Evolutionary conservation across 1,140 invertebrate species (phyloP), one percentile per base, ranked within the genome.

Genomic region (Bombus confusus): DNA sequence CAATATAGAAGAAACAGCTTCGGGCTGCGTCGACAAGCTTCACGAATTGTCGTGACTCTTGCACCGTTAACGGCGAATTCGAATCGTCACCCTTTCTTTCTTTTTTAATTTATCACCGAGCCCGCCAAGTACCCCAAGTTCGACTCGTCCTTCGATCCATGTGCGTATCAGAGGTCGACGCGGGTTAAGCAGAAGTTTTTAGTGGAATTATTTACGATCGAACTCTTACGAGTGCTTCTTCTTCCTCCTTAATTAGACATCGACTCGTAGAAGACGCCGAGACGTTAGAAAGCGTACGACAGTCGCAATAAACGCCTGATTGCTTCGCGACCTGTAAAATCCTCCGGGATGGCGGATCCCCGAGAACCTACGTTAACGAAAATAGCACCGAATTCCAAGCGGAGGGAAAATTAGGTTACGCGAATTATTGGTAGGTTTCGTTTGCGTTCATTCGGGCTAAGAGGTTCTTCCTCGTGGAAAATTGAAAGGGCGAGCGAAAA

Each of bases 151-250:
- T 12, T 41, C 68, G 39, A 47, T 66, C 69, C 69, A 43, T 83
- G 80, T 72, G 59, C 86, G 80, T 80, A 34, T 31, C 18, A 31
- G 41, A 31, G 71, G 66, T 83, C 78, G 78, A 37, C 79, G n/a
- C 10, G 81, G 88, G 88, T 83, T 90, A 57, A 81, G 57, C 78
- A 75, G 85, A 89, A 89, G 85, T 79, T 90, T 89, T 89, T 68
- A 37, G 73, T 57, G 25, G 62, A 80, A 76, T 86, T 62, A 72
- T 80, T 74, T 59, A 85, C 64, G 88, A 66, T 57, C 59, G 43
- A 22, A 52, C 57, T 28, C 4, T 68, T 37, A 37, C 66, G 64
- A 18, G 75, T 68, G n/a, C 31, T 66, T 39, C 57, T 3, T 71
- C 31, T 64, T n/a, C 64, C 57, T n/a, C 64, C 57, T 68, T 75